Conservation (phyloP, 1,140 invertebrate genomes). For the Eriosoma lanigerum region DNA sequence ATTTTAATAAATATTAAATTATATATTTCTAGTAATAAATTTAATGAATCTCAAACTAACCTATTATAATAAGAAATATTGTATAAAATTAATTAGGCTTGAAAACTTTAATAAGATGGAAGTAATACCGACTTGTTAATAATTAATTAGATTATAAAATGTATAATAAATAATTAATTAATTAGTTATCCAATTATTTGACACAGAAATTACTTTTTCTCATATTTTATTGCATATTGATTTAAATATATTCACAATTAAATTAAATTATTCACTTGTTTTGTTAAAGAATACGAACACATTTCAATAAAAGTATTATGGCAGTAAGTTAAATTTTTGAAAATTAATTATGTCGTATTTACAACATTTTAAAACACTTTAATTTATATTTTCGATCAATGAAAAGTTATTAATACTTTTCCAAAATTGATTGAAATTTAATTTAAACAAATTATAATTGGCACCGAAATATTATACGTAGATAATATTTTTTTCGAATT, state of each 20-base stretch:
- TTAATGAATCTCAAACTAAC: neutral
- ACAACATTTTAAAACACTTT: slow-evolving; percentile 12
- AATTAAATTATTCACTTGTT: neutral
- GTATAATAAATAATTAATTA: no score
- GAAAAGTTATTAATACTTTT: no score
- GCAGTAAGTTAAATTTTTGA: slow-evolving; percentile 17
- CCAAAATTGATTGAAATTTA: no score
- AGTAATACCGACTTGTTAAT: neutral
- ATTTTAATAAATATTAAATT: neutral
- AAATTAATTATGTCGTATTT: slow-evolving; percentile 1
- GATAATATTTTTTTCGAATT: neutral
- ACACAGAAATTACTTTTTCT: neutral
- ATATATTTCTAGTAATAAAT: neutral
- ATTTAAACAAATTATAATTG: neutral
- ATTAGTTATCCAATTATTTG: no score
- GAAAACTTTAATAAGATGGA: neutral
- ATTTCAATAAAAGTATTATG: slow-evolving; percentile 21
- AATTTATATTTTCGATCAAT: neutral
- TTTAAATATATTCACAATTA: neutral
- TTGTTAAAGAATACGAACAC: slow-evolving; percentile 31
- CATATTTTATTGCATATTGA: slow-evolving; percentile 9
- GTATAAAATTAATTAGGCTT: neutral
- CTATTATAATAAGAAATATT: neutral
- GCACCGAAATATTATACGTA: slow-evolving; percentile 3
- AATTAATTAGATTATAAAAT: neutral